Percentiles rank a stretch among this genome's conserved stretches.
These are phyloP conservation scores for Microplitis mediator DNA, from an alignment of 1,140 invertebrate genomes.

Conservation along the genomic window DNA sequence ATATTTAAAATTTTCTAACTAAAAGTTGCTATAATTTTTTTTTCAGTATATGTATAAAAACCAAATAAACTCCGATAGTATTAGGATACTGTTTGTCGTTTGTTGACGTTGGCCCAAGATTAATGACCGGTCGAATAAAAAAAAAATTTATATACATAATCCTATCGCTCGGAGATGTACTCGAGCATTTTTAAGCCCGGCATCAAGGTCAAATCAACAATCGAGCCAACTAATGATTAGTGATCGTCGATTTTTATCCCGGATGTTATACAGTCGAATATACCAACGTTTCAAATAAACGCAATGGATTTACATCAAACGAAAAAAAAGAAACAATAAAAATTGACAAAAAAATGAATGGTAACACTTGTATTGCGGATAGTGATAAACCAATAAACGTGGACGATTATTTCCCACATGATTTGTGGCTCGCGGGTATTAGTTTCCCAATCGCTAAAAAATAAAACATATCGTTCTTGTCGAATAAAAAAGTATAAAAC, in stretches of 20 bases:
- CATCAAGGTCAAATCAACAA: constrained; percentile 10
- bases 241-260: constrained; percentile 16
- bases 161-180: too few species aligned
- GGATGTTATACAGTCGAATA: background rate
- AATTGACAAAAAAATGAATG: constrained; percentile 7
- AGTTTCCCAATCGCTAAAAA: constrained; percentile 33
- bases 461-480: constrained; percentile 29
- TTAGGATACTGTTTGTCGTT: too few species aligned
- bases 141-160: too few species aligned
- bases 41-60: too few species aligned
- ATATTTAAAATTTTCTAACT: too few species aligned
- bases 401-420: constrained; percentile 36
- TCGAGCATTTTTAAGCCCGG: too few species aligned
- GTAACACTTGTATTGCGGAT: constrained; percentile 9
- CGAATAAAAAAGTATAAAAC: background rate
- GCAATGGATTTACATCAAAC: constrained; percentile 20
- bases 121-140: too few species aligned
- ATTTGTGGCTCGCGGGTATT: constrained; percentile 36
- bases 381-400: constrained; percentile 38
- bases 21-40: too few species aligned
- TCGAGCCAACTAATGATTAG: constrained; percentile 21
- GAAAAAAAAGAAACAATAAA: background rate
- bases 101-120: too few species aligned
- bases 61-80: too few species aligned
- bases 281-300: constrained; percentile 14